Percentiles rank a stretch among this genome's conserved stretches.
phyloP scores from a whole-genome alignment of 2,797 vertebrate genomes.

The Helicolenus hilgendorfi region DNA sequence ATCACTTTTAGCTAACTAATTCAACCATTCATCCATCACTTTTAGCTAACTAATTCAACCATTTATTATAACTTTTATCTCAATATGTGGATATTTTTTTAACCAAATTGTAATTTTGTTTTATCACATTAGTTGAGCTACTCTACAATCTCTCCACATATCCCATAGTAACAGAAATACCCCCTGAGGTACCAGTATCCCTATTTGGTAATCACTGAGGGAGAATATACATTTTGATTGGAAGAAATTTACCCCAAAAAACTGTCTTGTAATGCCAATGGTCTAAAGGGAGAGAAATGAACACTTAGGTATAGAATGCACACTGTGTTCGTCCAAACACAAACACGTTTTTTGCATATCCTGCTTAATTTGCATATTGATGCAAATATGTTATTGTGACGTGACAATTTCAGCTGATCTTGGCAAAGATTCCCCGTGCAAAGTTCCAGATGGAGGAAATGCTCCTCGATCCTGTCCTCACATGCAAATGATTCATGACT shows the following conservation, averaged over 20 bases:
- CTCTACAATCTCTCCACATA: not conserved
- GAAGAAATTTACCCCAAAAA: not conserved
- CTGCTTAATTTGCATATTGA: conserved; percentile 49
- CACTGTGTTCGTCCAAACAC: conserved; percentile 5
- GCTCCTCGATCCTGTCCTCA: conserved; percentile 45
- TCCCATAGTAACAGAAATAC: not conserved
- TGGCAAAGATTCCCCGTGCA: conserved; percentile 14
- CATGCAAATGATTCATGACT: conserved; percentile 67
- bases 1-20: too few relatives aligned
- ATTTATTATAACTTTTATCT: not conserved
- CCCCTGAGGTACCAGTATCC: not conserved
- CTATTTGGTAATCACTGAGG: not conserved
- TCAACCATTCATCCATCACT: too few relatives aligned
- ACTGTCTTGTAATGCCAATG: not conserved
- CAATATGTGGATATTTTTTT: not conserved
- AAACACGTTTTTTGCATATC: conserved; percentile 30
- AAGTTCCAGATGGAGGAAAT: conserved; percentile 25
- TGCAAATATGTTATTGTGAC: conserved; percentile 38
- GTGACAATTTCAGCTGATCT: not conserved
- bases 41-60: too few relatives aligned
- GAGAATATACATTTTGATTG: not conserved
- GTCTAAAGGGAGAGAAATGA: not conserved
- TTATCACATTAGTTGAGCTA: not conserved
- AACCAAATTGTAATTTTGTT: not conserved
- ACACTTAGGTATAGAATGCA: not conserved